Percentiles rank a stretch among this genome's conserved stretches.
Conservation (phyloP, 1,140 invertebrate genomes). For the Ips typographus region DNA sequence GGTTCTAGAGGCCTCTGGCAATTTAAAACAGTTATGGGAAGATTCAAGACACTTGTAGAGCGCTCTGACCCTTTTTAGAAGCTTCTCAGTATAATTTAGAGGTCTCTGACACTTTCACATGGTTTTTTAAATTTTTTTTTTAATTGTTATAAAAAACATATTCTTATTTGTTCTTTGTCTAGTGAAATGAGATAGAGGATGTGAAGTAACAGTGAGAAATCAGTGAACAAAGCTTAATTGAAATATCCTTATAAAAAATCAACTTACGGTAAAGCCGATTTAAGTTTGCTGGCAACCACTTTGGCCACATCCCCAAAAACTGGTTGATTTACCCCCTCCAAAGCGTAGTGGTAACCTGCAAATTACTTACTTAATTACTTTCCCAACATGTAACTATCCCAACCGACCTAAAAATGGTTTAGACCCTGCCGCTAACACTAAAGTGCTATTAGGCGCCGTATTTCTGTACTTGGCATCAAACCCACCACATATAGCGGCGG, state of each 20-base stretch:
- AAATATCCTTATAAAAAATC: conserved; percentile 3
- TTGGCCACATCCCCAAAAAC: conserved; percentile 83
- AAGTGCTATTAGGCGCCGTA: conserved; percentile 72
- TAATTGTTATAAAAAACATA: no score
- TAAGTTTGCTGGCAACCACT: conserved; percentile 86
- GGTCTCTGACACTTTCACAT: no score
- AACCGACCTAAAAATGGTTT: conserved; percentile 68
- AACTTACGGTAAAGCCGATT: conserved; percentile 80
- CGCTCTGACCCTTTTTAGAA: no score
- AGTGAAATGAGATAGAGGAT: no score
- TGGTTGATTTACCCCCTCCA: conserved; percentile 77
- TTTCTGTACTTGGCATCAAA: conserved; percentile 72
- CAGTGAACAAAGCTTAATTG: conserved; percentile 4
- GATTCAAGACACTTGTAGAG: no score
- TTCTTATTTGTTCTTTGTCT: no score
- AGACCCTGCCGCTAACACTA: conserved; percentile 78
- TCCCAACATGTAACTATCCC: neutral
- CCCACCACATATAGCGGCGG: conserved; percentile 77
- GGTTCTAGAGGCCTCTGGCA: no score
- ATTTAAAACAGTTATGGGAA: no score
- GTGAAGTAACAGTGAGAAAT: neutral
- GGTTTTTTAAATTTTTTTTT: no score
- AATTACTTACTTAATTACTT: conserved; percentile 51
- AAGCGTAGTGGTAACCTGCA: conserved; percentile 84
- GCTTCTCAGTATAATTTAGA: no score